phyloP scores from a whole-genome alignment of 2,113 vertebrate genomes.

The Bufo bufo region DNA sequence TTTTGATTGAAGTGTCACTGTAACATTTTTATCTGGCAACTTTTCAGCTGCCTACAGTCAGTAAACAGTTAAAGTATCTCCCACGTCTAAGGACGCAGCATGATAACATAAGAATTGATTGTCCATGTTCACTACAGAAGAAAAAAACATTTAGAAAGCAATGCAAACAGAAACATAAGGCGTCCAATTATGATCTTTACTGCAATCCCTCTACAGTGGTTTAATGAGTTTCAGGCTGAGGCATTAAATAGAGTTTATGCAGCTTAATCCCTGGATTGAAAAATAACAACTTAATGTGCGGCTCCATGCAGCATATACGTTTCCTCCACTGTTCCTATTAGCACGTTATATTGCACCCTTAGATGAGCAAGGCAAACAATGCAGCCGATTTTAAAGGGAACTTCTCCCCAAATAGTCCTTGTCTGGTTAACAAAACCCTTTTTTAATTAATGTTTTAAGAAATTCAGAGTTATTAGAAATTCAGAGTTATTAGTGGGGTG shows the following conservation, averaged over 20 bases:
- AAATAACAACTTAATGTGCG: slow-evolving; percentile 53
- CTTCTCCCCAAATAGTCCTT: neutral
- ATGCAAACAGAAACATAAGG: slow-evolving; percentile 53
- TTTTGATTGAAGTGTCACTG: neutral
- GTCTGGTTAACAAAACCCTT: neutral
- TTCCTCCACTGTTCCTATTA: neutral
- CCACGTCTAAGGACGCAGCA: neutral
- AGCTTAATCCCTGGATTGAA: slow-evolving; percentile 52
- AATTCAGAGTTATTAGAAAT: neutral
- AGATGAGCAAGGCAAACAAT: neutral
- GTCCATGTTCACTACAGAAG: slow-evolving; percentile 10
- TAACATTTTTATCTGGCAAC: neutral
- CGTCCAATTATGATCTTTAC: slow-evolving; percentile 51
- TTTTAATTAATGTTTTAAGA: neutral
- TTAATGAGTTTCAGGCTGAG: slow-evolving; percentile 54
- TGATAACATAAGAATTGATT: slow-evolving; percentile 41
- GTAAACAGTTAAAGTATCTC: neutral
- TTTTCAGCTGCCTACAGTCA: neutral
- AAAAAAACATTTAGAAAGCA: slow-evolving; percentile 43
- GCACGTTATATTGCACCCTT: neutral
- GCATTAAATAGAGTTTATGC: slow-evolving; percentile 55
- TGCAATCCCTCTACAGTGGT: slow-evolving; percentile 47
- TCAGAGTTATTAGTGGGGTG: neutral
- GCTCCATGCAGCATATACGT: neutral
- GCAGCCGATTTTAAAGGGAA: neutral